Base-by-base conservation (phyloP, 2,888 invertebrate species). In the Microchrysa polita region DNA sequence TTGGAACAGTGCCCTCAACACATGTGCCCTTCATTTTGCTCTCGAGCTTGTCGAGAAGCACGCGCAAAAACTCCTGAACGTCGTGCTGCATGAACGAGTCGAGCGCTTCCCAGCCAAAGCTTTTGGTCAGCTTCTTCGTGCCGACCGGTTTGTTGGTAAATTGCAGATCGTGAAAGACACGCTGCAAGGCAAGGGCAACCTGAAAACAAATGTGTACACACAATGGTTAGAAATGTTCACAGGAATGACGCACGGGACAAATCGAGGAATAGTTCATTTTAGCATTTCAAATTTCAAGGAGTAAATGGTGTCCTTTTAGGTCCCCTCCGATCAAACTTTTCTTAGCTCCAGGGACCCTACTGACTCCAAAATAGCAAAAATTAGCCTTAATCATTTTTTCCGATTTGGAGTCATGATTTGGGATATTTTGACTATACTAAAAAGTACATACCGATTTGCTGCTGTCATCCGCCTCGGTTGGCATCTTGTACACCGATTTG, bases 61-160 rank as follows among this genome's bases (percentile, higher is more conserved):
- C 93, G 83, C 94, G 89, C 77, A 93, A 86, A 85, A 94, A 96
- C 86, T 93, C 97, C 86, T 92, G 95, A 9, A 95, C 94, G 84
- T 95, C 99, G 85, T 99, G 99, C 83, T 99, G 99, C 97, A 99
- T 98, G 84, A 99, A 99, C 1, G 98, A 98, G 84, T 99, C 99
- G n/a, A 98, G 87, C 0, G 98, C 97, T 85, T 99, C 98, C 99
- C 99, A 99, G 44, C 98, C 98, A 86, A 99, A 99, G 79, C 98
- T 97, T 86, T 98, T 97, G 14, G 99, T 99, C 74, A 99, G 88
- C 85, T 98, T 98, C 86, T 98, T 99, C 67, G 99, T 99, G 78
- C 98, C 98, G 14, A 99, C 98, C 1, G 98, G 97, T 85, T 97
- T 97, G 85, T 98, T 98, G 77, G 93, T 94, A 83, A 97, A 97